Evolutionary conservation across 2,113 vertebrate genomes (phyloP), one percentile per base, ranked within the genome.

Genomic region (Gracilinanus agilis): DNA sequence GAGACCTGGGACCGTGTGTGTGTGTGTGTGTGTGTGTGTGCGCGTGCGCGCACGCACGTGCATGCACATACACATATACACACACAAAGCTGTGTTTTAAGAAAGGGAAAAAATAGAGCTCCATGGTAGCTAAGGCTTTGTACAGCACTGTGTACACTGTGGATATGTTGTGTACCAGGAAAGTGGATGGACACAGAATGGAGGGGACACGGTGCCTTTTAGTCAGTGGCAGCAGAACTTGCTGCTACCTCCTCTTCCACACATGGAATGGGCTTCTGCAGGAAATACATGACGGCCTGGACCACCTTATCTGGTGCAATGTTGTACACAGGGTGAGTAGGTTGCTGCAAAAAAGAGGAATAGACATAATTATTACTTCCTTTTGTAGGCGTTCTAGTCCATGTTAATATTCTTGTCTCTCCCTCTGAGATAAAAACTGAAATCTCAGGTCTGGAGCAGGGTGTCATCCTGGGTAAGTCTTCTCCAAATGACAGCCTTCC

Each of bases 311-410:
- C 99, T 0, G 99, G 99, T 67, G 98, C 98, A 34, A 99, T 99
- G 98, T 99, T 99, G 99, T 99, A 99, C 54, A 99, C 99, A 0
- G 99, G 99, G 97, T 99, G 99, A 0, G 99, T 99, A 34, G 99
- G 98, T 91, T 99, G 99, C 99, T 99, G 97, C 24, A 90, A 88
- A 54, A 49, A 54, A 92, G 91, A 93, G 96, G 25, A 93, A 88
- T 5, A 94, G 61, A 92, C 9, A 89, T 10, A 19, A 0, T 54
- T 19, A 75, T 3, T 94, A 58, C 29, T 3, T 34, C 53, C 0
- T 3, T n/a, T 2, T 92, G 53, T 93, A 54, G 67, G 53, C 29
- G 29, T 56, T 9, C 44, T 27, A 94, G 67, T n/a, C 44, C 61
- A 89, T 93, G 54, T 44, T 89, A 83, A 40, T 91, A 55, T 61